Conservation (phyloP, 2,113 vertebrate genomes). For the Stigmatopora argus region DNA sequence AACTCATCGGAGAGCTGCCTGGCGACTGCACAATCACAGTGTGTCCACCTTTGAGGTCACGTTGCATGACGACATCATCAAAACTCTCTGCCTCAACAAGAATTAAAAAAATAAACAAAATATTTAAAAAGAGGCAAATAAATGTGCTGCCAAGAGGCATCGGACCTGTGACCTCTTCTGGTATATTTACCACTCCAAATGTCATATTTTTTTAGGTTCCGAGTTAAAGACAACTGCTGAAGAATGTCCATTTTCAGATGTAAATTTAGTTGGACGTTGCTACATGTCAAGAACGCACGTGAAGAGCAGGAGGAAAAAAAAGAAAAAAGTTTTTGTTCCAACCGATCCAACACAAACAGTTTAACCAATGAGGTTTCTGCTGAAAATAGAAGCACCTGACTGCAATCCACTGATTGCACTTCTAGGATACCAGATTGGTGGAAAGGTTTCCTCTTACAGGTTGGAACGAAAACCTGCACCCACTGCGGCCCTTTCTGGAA, state of each 20-base stretch:
- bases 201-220: background rate
- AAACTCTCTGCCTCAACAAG: background rate
- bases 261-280: background rate
- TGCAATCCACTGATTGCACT: too few species aligned
- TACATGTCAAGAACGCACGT: background rate
- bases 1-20: slow-evolving; percentile 47
- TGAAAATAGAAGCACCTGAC: too few species aligned
- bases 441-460: too few species aligned
- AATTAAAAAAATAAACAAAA: background rate
- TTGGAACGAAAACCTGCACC: too few species aligned
- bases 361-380: too few species aligned
- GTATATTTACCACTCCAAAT: background rate
- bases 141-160: background rate
- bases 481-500: too few species aligned
- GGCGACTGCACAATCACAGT: slow-evolving; percentile 45
- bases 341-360: too few species aligned
- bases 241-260: background rate
- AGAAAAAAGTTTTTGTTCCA: background rate
- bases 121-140: background rate
- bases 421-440: too few species aligned
- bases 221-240: background rate
- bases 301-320: background rate
- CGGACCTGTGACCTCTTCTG: background rate
- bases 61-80: slow-evolving; percentile 19
- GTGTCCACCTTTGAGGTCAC: slow-evolving; percentile 9